Evolutionary conservation across 2,797 vertebrate species (phyloP).

Genomic region (Balearica regulorum): DNA sequence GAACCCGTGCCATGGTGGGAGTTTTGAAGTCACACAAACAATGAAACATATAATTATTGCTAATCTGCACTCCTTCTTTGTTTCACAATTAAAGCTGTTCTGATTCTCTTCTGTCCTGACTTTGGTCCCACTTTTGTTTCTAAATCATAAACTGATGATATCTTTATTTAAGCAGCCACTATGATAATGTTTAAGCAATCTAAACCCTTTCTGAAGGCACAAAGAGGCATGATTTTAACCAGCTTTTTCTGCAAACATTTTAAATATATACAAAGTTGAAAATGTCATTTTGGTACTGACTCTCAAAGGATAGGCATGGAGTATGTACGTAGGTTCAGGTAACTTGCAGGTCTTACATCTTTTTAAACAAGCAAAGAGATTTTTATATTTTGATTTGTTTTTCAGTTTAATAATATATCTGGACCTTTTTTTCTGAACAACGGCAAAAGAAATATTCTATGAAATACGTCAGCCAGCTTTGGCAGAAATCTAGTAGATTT

Average conservation of each 20-base stretch:
- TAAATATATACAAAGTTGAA: not conserved
- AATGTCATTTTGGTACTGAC: not conserved
- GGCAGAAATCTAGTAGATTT: not conserved
- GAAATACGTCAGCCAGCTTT: not conserved
- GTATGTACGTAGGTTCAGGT: fast-evolving
- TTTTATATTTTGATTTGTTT: not conserved
- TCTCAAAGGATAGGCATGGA: not conserved
- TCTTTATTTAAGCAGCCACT: not conserved
- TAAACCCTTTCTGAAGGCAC: not conserved
- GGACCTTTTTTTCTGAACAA: not conserved
- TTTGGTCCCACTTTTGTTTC: not conserved
- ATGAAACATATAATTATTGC: not conserved
- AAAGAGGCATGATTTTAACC: not conserved
- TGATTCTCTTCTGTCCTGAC: not conserved
- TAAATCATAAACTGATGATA: not conserved
- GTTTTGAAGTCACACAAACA: not conserved
- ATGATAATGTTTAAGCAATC: not conserved
- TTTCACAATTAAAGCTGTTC: not conserved
- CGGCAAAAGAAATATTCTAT: not conserved
- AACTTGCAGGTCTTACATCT: not conserved
- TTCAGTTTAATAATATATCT: not conserved
- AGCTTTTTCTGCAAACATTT: not conserved
- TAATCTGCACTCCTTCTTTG: not conserved
- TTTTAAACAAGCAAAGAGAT: not conserved
- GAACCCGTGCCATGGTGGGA: not conserved